Base-by-base conservation (phyloP, 2,888 invertebrate species). In the Ophion slaviceki region DNA sequence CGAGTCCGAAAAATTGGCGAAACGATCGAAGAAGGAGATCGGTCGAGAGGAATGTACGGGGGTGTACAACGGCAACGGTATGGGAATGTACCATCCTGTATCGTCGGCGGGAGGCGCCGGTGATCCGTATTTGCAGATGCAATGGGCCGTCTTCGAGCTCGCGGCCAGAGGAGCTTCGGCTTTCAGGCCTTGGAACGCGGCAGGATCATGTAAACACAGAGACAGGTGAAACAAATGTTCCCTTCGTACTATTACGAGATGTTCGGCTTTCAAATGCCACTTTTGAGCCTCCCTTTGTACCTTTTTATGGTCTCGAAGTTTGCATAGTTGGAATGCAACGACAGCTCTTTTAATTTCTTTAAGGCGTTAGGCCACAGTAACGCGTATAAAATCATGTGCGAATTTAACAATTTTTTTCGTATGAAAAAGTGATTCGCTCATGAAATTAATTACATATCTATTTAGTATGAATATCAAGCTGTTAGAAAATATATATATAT, bases 151-250 rank as follows among this genome's bases (percentile, higher is more conserved):
- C 36, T 92, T 93, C 82, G 93, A 93, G 89, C 88, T 93, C 68
- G 94, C 94, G 61, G 90, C 93, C 40, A 91, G 93, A 84, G 93
- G 93, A 36, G 92, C 93, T 62, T 94, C 94, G 24, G 94, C 94
- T 70, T 94, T 94, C 89, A 92, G 94, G 88, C 94, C 94, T 76
- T 94, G 94, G 94, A 94, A 91, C 87, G 89, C 93, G 61, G 88
- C 93, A 17, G 90, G 90, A 86, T 89, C 92, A 84, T 92, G 93
- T 90, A 93, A 93, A 90, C 93, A 93, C 88, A 93, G 93, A 89
- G 94, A 94, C 88, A 93, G 93, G 94, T 94, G 89, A 90, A 57
- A 20, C n/a, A 36, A 64, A 14, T 14, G 14, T 5, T 64, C 20
- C 24, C 61, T 67, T 40, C 40, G 40, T 40, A 40, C 8, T 7